Base-by-base conservation (phyloP, 1,140 invertebrate genomes). In the Drosophila neocordata region DNA sequence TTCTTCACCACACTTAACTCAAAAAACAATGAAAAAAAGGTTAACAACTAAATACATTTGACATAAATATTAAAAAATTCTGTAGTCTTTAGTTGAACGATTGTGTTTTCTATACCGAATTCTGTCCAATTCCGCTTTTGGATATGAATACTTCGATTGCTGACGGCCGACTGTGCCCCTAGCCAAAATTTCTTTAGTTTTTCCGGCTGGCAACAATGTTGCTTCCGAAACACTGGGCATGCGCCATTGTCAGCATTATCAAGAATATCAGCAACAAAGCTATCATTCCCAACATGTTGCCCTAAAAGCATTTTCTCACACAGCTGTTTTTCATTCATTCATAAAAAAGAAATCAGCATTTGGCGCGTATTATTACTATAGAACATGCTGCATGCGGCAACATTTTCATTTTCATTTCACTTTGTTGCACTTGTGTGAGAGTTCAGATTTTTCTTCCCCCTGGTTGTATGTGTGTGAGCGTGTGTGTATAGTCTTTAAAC, bases 141-240 rank as follows among this genome's bases (percentile, higher is more conserved):
- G 65, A 48, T 65, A 73, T 70, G 73, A 73, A n/a, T 72, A 62
- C 71, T 67, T 73, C 69, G 74, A 74, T 69, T 62, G 74, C 62
- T 77, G 74, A 65, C 71, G 69, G 71, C 63, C 71, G 69, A 77
- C 74, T 77, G 74, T 72, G 74, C 74, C 62, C 61, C 74, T 63
- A 70, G 57, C 66, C 61, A 48, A 59, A 48, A 66, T 41, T 62
- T 44, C 48, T 65, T 24, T 59, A 69, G 65, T 15, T 77, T 72
- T 77, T 77, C 61, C 65, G 74, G 53, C 71, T 58, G 27, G 53
- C 53, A 44, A 61, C 57, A 59, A 61, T 51, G 59, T 61, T 61
- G 59, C 59, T 61, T 61, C 38, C 20, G 59, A 41, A 61, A 61
- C 59, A 61, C 66, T 59, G 37, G 60, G 71, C 74, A 77, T 77